Evolutionary conservation across 1,140 invertebrate species (phyloP).

Genomic region (Trichogramma pretiosum): DNA sequence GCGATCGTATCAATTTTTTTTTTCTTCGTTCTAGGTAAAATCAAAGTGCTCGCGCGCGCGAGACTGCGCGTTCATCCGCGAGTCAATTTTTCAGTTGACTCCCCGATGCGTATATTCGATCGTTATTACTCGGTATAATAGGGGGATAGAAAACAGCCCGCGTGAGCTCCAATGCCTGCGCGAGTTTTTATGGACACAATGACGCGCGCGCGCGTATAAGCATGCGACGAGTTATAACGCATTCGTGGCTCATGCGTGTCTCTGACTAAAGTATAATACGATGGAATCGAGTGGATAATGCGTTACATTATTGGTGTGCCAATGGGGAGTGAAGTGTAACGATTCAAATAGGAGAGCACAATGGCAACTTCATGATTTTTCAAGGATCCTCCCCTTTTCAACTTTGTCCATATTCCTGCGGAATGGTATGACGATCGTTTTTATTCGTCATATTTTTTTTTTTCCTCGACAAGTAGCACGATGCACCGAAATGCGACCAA

Average conservation of each 20-base stretch:
- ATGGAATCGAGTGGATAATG: no score
- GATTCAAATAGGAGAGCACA: slow-evolving; percentile 3
- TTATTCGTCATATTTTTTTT: neutral
- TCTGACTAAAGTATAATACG: no score
- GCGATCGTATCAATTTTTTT: slow-evolving; percentile 13
- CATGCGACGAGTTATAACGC: neutral
- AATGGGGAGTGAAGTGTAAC: slow-evolving; percentile 8
- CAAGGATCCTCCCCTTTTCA: slow-evolving; percentile 1
- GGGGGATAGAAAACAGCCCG: no score
- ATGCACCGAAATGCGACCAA: neutral
- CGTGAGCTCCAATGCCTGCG: no score
- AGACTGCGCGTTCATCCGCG: neutral
- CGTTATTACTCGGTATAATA: slow-evolving; percentile 3
- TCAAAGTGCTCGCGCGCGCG: no score
- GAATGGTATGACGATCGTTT: neutral
- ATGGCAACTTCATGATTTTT: slow-evolving; percentile 11
- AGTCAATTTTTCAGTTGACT: neutral
- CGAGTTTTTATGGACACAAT: neutral
- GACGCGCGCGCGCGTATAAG: neutral
- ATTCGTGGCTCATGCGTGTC: no score
- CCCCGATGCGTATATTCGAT: slow-evolving; percentile 8
- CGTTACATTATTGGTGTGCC: neutral
- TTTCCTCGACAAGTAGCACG: neutral
- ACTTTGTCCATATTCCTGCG: neutral
- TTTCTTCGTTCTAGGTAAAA: no score